Conservation (phyloP, 2,113 vertebrate genomes). For the Channa maculata region DNA sequence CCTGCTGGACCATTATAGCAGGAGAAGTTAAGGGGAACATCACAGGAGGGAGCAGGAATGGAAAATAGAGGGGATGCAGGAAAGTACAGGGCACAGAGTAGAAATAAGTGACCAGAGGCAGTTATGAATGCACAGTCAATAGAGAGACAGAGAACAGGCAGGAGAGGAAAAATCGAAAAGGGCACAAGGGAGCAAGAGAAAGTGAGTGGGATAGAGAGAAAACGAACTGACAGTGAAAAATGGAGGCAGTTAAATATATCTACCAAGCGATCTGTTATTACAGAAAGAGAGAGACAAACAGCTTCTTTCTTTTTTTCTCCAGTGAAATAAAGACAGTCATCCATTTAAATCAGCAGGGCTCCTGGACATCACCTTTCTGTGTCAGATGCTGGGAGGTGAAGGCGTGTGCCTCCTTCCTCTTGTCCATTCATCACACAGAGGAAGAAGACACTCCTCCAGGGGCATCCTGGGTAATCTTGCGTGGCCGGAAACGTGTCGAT, state of each 20-base stretch:
- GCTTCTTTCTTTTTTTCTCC: slow-evolving; percentile 73
- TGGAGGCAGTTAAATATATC: slow-evolving; percentile 83
- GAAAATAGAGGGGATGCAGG: slow-evolving; percentile 24
- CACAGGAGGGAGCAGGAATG: slow-evolving; percentile 22
- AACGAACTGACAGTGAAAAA: slow-evolving; percentile 79
- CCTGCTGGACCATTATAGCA: slow-evolving; percentile 17
- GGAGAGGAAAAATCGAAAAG: slow-evolving; percentile 66
- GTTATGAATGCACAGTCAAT: slow-evolving; percentile 74
- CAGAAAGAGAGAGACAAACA: slow-evolving; percentile 81
- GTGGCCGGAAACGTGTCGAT: slow-evolving; percentile 76
- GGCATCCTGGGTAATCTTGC: slow-evolving; percentile 85
- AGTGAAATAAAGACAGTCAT: slow-evolving; percentile 85
- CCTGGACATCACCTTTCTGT: slow-evolving; percentile 67
- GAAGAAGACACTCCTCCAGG: slow-evolving; percentile 72
- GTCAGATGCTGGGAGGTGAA: slow-evolving; percentile 54
- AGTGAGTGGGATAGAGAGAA: slow-evolving; percentile 70
- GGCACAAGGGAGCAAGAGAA: slow-evolving; percentile 56
- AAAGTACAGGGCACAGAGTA: slow-evolving; percentile 20
- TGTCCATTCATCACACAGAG: slow-evolving; percentile 77
- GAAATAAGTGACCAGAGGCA: slow-evolving; percentile 54
- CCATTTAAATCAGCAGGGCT: slow-evolving; percentile 82
- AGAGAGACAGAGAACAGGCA: slow-evolving; percentile 58
- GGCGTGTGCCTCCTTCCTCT: slow-evolving; percentile 49
- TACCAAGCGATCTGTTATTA: slow-evolving; percentile 82
- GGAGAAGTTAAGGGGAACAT: slow-evolving; percentile 40